Evolutionary conservation across 1,140 invertebrate species (phyloP).

Genomic region (Orchestia grillus): DNA sequence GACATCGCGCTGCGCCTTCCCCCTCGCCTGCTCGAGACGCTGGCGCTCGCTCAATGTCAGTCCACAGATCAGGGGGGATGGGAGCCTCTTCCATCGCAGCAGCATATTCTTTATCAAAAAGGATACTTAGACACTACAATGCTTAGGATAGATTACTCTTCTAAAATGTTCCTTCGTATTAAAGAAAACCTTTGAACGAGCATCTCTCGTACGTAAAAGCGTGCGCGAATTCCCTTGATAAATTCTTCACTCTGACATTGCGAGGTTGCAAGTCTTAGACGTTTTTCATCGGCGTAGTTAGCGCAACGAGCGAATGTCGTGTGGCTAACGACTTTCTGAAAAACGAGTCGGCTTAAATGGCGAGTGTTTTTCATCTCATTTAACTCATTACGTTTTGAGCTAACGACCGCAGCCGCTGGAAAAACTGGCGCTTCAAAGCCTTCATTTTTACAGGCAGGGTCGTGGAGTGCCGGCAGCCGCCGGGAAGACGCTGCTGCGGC

Average conservation of each 20-base stretch:
- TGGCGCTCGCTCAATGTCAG: too few relatives aligned
- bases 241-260: neutral
- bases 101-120: too few relatives aligned
- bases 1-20: too few relatives aligned
- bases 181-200: neutral
- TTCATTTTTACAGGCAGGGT: neutral
- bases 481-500: neutral
- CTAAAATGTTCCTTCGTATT: neutral
- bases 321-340: neutral
- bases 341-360: neutral
- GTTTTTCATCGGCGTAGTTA: neutral
- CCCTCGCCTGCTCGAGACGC: too few relatives aligned
- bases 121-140: neutral
- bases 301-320: neutral
- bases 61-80: too few relatives aligned
- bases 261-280: neutral
- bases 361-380: neutral
- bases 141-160: too few relatives aligned
- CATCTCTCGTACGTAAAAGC: neutral
- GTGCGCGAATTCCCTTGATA: neutral
- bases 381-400: neutral
- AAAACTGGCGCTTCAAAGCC: neutral
- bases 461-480: too few relatives aligned
- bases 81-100: too few relatives aligned
- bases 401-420: neutral